Percentiles rank a stretch among this genome's conserved stretches.
phyloP scores from a whole-genome alignment of 1,140 invertebrate species.

The Triops longicaudatus region DNA sequence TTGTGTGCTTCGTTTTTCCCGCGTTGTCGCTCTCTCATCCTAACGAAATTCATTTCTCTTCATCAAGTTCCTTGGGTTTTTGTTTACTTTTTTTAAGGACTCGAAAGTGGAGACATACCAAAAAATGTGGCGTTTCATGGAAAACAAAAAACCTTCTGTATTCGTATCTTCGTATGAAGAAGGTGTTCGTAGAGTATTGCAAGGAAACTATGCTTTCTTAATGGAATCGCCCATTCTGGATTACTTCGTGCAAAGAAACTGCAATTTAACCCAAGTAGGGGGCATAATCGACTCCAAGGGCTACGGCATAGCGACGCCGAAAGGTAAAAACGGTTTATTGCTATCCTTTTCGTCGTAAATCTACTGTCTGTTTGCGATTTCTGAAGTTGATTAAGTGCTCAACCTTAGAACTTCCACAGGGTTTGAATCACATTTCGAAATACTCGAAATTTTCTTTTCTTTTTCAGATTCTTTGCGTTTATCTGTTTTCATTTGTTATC shows the following conservation, averaged over 20 bases:
- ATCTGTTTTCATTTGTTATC: no score
- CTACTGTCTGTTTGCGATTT: neutral
- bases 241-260: constrained; percentile 77
- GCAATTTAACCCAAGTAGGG: constrained; percentile 88
- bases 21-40: no score
- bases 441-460: neutral
- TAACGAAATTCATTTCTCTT: no score
- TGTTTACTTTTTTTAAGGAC: constrained; percentile 44
- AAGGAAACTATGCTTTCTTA: constrained; percentile 79
- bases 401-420: no score
- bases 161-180: constrained; percentile 66
- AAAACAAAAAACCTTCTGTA: constrained; percentile 59
- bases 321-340: constrained; percentile 45
- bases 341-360: neutral
- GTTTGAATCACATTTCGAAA: no score
- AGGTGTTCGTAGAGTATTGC: constrained; percentile 64
- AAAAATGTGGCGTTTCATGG: constrained; percentile 82
- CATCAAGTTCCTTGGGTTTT: constrained; percentile 33
- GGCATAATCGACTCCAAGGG: constrained; percentile 83
- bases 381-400: no score
- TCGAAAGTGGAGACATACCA: constrained; percentile 74
- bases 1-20: no score
- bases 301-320: constrained; percentile 80
- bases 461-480: no score
- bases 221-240: constrained; percentile 93